These are phyloP conservation scores for Orius insidiosus DNA, from an alignment of 1,140 invertebrate genomes.

Conservation along the genomic window DNA sequence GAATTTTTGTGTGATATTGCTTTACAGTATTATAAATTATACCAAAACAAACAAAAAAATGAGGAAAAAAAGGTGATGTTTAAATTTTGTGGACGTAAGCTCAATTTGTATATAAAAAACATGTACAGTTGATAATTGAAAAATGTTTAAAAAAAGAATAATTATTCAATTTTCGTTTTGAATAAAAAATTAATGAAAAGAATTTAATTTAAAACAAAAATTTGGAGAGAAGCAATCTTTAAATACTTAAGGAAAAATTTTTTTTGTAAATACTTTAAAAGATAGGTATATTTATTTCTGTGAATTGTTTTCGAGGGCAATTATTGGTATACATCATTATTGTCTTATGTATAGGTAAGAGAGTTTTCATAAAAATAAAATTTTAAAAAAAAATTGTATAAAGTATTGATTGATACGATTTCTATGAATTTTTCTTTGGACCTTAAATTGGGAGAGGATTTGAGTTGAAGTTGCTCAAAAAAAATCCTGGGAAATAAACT, in stretches of 20 bases:
- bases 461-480: no score
- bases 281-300: conserved; percentile 12
- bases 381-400: conserved; percentile 12
- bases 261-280: background rate
- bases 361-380: conserved; percentile 15
- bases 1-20: conserved; percentile 15
- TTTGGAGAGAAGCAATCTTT: background rate
- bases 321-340: conserved; percentile 10
- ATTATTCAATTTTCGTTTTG: conserved; percentile 11
- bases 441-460: no score
- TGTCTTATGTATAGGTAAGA: conserved; percentile 15
- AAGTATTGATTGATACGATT: conserved; percentile 3
- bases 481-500: no score
- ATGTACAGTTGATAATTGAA: background rate
- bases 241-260: no score
- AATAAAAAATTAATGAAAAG: conserved; percentile 9
- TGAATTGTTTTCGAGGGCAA: conserved; percentile 7
- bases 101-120: conserved; percentile 15
- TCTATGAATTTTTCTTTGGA: conserved; percentile 8
- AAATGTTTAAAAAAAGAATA: conserved; percentile 9
- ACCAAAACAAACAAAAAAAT: conserved; percentile 11
- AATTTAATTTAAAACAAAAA: background rate
- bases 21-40: conserved; percentile 15
- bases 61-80: conserved; percentile 11
- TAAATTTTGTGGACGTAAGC: conserved; percentile 13